Conservation (phyloP, 2,888 invertebrate species). For the Habroteleia sp. region DNA sequence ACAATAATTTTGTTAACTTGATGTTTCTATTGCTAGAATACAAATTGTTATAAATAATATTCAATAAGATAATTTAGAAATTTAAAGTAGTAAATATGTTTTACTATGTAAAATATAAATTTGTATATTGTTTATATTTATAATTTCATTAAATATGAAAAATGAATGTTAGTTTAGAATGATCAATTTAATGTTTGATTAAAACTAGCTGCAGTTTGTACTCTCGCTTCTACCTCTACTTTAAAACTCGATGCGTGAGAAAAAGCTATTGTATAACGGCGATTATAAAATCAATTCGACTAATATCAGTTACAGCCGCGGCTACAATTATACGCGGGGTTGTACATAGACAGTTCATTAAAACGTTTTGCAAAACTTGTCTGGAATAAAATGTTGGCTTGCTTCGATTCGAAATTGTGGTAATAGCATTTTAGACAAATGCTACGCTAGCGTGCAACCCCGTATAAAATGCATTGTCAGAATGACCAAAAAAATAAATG, state of each 20-base stretch:
- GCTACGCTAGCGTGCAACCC: constrained; percentile 22
- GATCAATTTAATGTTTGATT: not conserved
- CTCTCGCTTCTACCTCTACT: constrained; percentile 56
- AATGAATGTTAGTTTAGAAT: no score
- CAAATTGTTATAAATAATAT: no score
- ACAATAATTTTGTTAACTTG: no score
- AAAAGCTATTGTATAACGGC: constrained; percentile 62
- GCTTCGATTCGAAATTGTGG: not conserved
- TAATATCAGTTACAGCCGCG: constrained; percentile 62
- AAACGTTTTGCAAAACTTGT: constrained; percentile 31
- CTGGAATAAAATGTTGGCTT: constrained; percentile 6
- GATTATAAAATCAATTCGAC: constrained; percentile 62
- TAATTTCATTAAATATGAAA: no score
- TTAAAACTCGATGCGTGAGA: constrained; percentile 63
- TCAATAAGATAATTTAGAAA: no score
- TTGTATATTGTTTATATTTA: no score
- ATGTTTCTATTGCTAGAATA: no score
- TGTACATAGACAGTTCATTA: constrained; percentile 31
- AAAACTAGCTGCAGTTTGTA: constrained; percentile 42
- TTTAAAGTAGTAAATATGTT: no score
- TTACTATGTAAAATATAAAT: no score
- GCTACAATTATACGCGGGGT: constrained; percentile 57
- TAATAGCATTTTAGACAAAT: not conserved
- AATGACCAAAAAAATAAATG: constrained; percentile 32
- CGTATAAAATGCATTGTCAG: constrained; percentile 18